Evolutionary conservation across 2,888 invertebrate genomes (phyloP).

Genomic region (Epsilonema sp.): DNA sequence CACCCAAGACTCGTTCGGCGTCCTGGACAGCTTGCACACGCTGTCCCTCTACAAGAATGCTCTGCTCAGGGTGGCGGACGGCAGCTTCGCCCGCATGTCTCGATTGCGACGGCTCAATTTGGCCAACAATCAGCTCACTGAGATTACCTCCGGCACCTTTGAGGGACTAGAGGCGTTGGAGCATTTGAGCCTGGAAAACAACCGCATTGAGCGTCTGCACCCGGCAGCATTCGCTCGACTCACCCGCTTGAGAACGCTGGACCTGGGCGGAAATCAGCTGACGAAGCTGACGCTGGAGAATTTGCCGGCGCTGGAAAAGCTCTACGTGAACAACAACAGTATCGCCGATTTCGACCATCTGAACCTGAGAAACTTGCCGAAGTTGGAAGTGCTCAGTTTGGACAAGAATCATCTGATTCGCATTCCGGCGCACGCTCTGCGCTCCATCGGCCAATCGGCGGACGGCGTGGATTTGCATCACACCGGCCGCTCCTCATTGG

Average conservation of each 20-base stretch:
- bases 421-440: background rate
- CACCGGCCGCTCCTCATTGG: too few relatives aligned
- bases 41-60: constrained; percentile 29
- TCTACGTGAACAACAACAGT: constrained; percentile 22
- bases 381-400: constrained; percentile 5
- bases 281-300: constrained; percentile 11
- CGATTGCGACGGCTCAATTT: constrained; percentile 23
- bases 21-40: constrained; percentile 22
- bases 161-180: constrained; percentile 23
- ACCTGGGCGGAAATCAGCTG: constrained; percentile 31
- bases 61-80: constrained; percentile 19
- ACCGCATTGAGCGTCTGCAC: constrained; percentile 16
- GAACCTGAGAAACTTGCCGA: background rate
- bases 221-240: constrained; percentile 15
- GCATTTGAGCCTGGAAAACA: constrained; percentile 18
- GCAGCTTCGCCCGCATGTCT: background rate
- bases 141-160: constrained; percentile 24
- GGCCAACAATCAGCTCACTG: constrained; percentile 31
- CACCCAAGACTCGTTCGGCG: constrained; percentile 13
- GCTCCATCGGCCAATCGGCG: constrained; percentile 17
- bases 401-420: too few relatives aligned
- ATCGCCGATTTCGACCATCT: constrained; percentile 10
- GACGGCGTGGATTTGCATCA: too few relatives aligned
- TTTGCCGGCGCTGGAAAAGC: constrained; percentile 15
- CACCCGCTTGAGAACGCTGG: constrained; percentile 21